A percentile compares a stretch with the other conserved stretches of the same genome.
These are phyloP conservation scores for Sebastes wilsoni DNA, from an alignment of 2,797 vertebrate species.

Conservation along the genomic window DNA sequence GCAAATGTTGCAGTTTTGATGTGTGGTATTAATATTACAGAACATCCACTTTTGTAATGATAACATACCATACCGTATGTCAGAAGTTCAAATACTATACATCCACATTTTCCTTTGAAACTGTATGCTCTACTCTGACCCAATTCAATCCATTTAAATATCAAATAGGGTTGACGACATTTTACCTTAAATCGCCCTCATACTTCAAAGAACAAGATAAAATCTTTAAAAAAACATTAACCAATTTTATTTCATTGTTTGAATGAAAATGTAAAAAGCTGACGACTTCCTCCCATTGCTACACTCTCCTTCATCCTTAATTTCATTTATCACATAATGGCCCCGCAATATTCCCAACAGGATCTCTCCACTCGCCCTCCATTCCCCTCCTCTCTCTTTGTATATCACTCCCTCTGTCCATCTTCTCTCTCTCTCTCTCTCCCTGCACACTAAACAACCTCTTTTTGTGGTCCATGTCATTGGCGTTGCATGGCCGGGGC, in stretches of 20 bases:
- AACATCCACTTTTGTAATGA: neutral
- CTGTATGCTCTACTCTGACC: neutral
- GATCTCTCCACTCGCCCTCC: neutral
- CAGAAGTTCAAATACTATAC: neutral
- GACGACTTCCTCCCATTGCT: neutral
- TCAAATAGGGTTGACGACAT: neutral
- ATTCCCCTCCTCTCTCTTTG: neutral
- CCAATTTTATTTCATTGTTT: neutral
- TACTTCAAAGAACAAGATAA: neutral
- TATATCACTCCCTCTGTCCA: conserved; percentile 23
- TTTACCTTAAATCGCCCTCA: neutral
- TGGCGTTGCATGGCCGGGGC: conserved; percentile 51
- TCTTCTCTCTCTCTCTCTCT: conserved; percentile 27
- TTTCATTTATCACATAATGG: conserved; percentile 21
- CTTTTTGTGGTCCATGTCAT: conserved; percentile 58
- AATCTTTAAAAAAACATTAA: neutral
- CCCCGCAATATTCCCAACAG: neutral
- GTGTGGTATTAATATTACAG: neutral
- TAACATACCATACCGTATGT: neutral
- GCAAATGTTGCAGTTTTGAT: neutral
- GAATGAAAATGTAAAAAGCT: neutral
- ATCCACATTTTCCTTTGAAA: neutral
- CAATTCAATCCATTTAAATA: neutral
- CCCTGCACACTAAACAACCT: conserved; percentile 43
- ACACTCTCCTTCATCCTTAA: neutral